Base-by-base conservation (phyloP, 2,888 invertebrate species). In the Reticulitermes lucifugus region DNA sequence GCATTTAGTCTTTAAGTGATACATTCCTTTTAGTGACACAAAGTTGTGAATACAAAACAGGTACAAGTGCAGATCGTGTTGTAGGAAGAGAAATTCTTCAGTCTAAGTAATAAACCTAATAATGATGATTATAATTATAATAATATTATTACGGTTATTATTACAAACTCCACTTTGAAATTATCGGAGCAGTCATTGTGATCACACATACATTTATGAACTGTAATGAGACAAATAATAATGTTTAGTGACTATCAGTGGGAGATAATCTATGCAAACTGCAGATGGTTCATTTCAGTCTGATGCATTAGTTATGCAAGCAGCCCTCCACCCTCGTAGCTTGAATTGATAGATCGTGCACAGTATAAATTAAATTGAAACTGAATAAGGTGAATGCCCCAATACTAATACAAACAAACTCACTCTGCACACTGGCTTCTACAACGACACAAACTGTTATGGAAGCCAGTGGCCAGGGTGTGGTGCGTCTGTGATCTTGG, bases 1-100 rank as follows among this genome's bases (percentile, higher is more conserved):
- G 83, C 83, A 77, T 86, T 86, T 87, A 87, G 86, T 87, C 41
- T 79, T 86, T 85, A 86, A 87, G 85, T 84, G 85, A 85, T 60
- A 84, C 79, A 86, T 87, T 87, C 79, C 84, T 85, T 87, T 86
- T 86, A 86, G 86, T 84, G 85, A 79, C 85, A 85, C 60, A 55
- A 83, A 83, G 80, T 65, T 83, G 70, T 86, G 84, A 75, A 84
- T 43, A 84, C 77, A 43, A 75, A 85, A 80, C 80, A 84, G 84
- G 70, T 83, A 82, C 85, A 86, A 75, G 85, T 83, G 85, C 81
- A 85, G 85, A 86, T 81, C 70, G 85, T 86, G 86, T 86, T 85
- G 73, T 83, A 85, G 84, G 83, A 84, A 84, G 83, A 86, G 60
- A 79, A 82, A 83, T 85, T 85, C 84, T 85, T 84, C 83, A 75